Percentiles rank a stretch among this genome's conserved stretches.
Conservation (phyloP, 2,888 invertebrate genomes). For the Epiblema foenella region DNA sequence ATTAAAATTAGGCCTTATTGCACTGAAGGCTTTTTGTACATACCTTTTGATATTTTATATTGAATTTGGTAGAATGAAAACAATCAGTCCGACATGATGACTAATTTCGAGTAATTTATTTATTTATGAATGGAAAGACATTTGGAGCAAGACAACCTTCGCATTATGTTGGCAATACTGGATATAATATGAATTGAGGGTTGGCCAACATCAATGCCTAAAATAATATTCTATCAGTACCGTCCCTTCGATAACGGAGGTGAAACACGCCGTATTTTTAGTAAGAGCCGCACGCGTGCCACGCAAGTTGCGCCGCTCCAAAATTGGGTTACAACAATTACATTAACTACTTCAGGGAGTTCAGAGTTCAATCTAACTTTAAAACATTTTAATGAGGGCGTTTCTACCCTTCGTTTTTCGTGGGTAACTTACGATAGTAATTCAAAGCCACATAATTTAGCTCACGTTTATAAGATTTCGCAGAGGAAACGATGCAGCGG, state of each 20-base stretch:
- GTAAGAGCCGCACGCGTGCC: constrained; percentile 48
- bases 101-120: too few relatives aligned
- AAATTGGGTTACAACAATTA: constrained; percentile 44
- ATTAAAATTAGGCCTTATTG: constrained; percentile 5
- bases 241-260: constrained; percentile 50
- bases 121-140: too few relatives aligned
- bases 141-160: too few relatives aligned
- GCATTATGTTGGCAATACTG: too few relatives aligned
- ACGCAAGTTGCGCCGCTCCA: constrained; percentile 56
- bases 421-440: constrained; percentile 11
- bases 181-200: too few relatives aligned
- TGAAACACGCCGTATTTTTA: constrained; percentile 50
- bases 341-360: constrained; percentile 40
- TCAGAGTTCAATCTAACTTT: constrained; percentile 43
- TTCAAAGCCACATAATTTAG: neutral
- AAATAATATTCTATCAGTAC: too few relatives aligned
- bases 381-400: constrained; percentile 30
- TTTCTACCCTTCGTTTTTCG: constrained; percentile 18
- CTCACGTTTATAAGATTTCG: too few relatives aligned
- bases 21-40: constrained; percentile 25
- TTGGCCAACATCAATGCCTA: too few relatives aligned
- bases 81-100: too few relatives aligned
- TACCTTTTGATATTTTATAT: too few relatives aligned
- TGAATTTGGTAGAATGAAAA: too few relatives aligned
- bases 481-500: too few relatives aligned